Evolutionary conservation across 2,888 invertebrate genomes (phyloP), one percentile per base, ranked within the genome.

Genomic region (Spialia ferax): DNA sequence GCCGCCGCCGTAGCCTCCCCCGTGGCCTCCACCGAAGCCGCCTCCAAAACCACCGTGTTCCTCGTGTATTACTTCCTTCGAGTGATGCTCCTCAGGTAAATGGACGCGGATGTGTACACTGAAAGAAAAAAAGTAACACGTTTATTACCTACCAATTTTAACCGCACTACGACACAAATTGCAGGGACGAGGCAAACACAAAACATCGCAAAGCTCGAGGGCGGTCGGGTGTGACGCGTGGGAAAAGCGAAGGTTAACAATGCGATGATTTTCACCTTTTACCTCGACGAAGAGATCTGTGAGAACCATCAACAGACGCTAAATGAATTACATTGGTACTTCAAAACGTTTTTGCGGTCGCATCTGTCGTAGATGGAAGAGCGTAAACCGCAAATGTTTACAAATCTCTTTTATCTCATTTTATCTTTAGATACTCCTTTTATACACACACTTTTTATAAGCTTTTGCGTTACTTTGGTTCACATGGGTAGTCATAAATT

Each of bases 101-200:
- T 94, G 94, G 26, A 95, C 91, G 71, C 94, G 89, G 76, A 95
- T 95, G 77, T 95, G 95, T 63, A 95, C 94, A 79, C 95, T 95
- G 88, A 20, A 92, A 94, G 80, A 82, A 81, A 77, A 71, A 71
- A 2, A 50, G 18, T 20, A 20, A 1, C 4, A 50, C 20, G 22
- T 18, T 50, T 20, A 50, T 4, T 10, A 50, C 18, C 48, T 18
- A 11, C 5, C 3, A 50, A 11, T 6, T 11, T 4, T 8, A 50
- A 26, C 26, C 7, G 52, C 52, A 54, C 13, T 68, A 68, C 67
- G 62, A 54, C 42, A 62, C 10, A 22, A 2, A 68, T 7, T 59
- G 23, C 64, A 63, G 71, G 73, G 69, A 73, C 57, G 42, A 67
- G 50, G 35, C 13, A 52, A 45, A 56, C 54, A 75, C 69, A 71